Base-by-base conservation (phyloP, 2,797 vertebrate species). In the Peromyscus eremicus region DNA sequence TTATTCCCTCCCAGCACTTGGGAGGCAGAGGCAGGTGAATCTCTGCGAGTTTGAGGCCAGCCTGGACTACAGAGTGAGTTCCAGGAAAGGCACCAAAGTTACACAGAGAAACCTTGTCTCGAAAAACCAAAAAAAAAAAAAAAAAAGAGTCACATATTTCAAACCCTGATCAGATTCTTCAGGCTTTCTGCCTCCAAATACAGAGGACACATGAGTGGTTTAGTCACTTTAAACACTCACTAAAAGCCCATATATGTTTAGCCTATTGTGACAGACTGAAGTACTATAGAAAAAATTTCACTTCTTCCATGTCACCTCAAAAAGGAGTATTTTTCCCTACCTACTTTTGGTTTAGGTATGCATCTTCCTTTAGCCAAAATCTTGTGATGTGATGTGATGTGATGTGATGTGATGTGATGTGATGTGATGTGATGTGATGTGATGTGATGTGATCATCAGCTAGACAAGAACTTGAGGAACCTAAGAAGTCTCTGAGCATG, bases 161-260 rank as follows among this genome's bases (percentile, higher is more conserved):
- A 34, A 85, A 34, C 73, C 80, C 14, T 85, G 34, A 13, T 93
- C 75, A 73, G 64, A 77, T 81, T 70, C 46, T 29, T 94, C 21
- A 34, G 40, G 57, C 92, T 94, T 94, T 84, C n/a, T 43, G 81
- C 25, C 81, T 84, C 32, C 62, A 25, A 19, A 73, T 46, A 16
- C 55, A 68, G 13, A 85, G 16, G 66, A 91, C 37, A 64, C 60
- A 84, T 46, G 60, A 5, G 70, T 52, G 21, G 21, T 43, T 52
- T 19, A 25, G 29, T 91, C 55, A 86, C 81, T 80, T 64, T 34
- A 97, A 92, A 92, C 2, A 62, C 25, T 91, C 94, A 88, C 13
- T 19, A 46, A 68, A 17, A 77, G 27, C 23, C 29, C 70, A 4
- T 25, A 93, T 85, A 79, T 93, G 62, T 89, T 94, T 91, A 92